These are phyloP conservation scores for Lonchura striata DNA, from an alignment of 2,113 vertebrate species.

Conservation along the genomic window DNA sequence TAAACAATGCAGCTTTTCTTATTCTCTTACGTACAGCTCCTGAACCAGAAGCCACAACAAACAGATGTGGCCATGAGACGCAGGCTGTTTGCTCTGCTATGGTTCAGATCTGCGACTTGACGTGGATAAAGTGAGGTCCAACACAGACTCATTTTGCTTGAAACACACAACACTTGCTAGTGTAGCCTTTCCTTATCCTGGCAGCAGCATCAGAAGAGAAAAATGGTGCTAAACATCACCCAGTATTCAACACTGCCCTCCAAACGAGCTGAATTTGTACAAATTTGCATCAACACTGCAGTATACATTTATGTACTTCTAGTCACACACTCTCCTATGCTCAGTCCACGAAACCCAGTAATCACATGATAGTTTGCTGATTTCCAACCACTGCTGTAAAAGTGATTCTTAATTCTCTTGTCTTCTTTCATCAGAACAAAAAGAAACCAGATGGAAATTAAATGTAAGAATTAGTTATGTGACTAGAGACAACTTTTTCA, in stretches of 20 bases:
- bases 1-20: not conserved
- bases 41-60: not conserved
- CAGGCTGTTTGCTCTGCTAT: not conserved
- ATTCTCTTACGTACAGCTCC: not conserved
- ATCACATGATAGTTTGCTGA: not conserved
- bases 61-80: not conserved
- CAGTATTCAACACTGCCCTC: not conserved
- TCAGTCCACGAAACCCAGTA: not conserved
- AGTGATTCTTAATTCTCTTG: not conserved
- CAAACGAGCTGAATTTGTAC: not conserved
- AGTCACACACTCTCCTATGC: not conserved
- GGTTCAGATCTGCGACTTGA: not conserved
- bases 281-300: not conserved
- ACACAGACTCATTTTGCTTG: not conserved
- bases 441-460: not conserved
- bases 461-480: not conserved
- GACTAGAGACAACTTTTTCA: not conserved
- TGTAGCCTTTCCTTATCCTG: not conserved
- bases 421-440: not conserved
- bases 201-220: not conserved
- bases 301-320: not conserved
- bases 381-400: not conserved
- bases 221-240: not conserved
- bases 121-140: not conserved
- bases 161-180: not conserved